Conservation (phyloP, 2,797 vertebrate species). For the Coregonus ussuriensis region DNA sequence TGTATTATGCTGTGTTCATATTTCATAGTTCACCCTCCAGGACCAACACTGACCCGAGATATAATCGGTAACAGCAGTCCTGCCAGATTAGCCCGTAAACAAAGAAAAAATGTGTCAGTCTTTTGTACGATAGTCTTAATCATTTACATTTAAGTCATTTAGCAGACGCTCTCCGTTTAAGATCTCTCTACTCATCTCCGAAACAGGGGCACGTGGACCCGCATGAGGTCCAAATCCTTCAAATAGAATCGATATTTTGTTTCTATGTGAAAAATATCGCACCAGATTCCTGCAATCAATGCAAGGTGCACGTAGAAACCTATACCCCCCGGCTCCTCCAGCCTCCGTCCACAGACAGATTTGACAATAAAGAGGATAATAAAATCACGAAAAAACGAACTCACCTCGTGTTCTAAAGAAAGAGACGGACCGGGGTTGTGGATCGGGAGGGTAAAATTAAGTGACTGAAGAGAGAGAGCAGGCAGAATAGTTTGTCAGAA, state of each 20-base stretch:
- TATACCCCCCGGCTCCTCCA: neutral
- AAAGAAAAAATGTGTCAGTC: constrained; percentile 66
- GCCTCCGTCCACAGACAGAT: neutral
- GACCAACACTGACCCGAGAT: constrained; percentile 33
- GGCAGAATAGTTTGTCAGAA: constrained; percentile 32
- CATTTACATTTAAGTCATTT: too few species aligned
- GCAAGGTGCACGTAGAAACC: constrained; percentile 57
- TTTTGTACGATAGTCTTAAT: constrained; percentile 72
- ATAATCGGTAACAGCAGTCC: constrained; percentile 39
- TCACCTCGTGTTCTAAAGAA: constrained; percentile 74
- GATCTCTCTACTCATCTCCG: constrained; percentile 50
- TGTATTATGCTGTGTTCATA: constrained; percentile 14
- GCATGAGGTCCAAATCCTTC: constrained; percentile 15
- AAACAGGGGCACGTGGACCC: constrained; percentile 42
- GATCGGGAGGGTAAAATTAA: constrained; percentile 14
- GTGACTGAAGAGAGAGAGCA: constrained; percentile 9
- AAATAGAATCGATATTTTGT: constrained; percentile 29
- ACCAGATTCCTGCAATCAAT: constrained; percentile 34
- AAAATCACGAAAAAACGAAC: constrained; percentile 52
- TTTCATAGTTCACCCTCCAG: constrained; percentile 29
- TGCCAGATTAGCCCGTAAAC: constrained; percentile 54
- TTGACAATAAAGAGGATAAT: constrained; percentile 57
- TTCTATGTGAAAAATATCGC: constrained; percentile 23
- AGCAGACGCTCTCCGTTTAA: constrained; percentile 57
- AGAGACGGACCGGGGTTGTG: constrained; percentile 50